These are phyloP conservation scores for Solenopsis fugax DNA, from an alignment of 1,140 invertebrate species.

Conservation along the genomic window DNA sequence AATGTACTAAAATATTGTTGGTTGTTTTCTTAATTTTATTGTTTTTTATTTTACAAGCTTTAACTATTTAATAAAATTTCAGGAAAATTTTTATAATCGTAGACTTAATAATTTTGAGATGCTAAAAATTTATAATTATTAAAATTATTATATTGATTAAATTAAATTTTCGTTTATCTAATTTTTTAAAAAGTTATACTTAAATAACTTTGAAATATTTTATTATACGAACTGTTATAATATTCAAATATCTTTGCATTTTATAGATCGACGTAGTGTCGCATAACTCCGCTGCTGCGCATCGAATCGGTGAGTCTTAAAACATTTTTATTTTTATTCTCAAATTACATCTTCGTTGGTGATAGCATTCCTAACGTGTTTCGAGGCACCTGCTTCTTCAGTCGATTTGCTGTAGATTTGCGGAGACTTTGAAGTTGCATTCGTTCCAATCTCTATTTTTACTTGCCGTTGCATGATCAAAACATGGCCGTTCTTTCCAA, in stretches of 20 bases:
- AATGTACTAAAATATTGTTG: background rate
- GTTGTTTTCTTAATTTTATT: background rate
- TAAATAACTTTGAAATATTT: background rate
- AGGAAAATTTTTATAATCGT: background rate
- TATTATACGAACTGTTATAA: background rate
- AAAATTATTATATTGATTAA: background rate
- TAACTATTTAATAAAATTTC: background rate
- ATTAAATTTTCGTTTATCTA: background rate
- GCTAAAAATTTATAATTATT: background rate
- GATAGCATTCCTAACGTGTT: conserved; percentile 30
- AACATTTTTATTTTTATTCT: background rate
- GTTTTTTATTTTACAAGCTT: background rate
- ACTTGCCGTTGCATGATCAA: conserved; percentile 5
- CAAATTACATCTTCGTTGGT: conserved; percentile 31
- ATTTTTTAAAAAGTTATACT: background rate
- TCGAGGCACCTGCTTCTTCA: conserved; percentile 34
- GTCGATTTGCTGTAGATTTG: conserved; percentile 27
- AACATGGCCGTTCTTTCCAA: background rate
- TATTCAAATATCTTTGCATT: background rate
- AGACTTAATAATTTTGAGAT: background rate
- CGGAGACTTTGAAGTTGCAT: conserved; percentile 34
- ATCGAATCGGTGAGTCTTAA: background rate
- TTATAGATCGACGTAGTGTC: background rate
- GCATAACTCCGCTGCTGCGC: background rate
- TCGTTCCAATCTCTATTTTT: conserved; percentile 38